Evolutionary conservation across 92 coral and sea anemone species (phyloP), one percentile per base, ranked within the genome.

Genomic region (Porites evermanni): DNA sequence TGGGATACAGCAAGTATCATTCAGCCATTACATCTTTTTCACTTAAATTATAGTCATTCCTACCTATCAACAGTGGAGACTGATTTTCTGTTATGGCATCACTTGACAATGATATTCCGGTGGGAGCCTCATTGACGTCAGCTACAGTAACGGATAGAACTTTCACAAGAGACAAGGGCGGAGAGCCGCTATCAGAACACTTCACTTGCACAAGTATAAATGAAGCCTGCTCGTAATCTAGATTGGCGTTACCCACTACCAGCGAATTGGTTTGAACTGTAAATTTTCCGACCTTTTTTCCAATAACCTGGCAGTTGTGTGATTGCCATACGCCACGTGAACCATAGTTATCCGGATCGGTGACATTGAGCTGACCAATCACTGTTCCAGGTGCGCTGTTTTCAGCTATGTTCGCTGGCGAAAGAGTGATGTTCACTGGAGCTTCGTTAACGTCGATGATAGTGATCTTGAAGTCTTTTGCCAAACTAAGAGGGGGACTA

Each of bases 401-500:
- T 89, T 97, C 99, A 12, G 67, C 60, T 73, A 97, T 89, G 74
- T 68, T 88, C 18, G 72, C 54, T 53, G 88, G 89, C 12, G 93
- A 78, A 38, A 97, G 87, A 11, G 85, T 84, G n/a, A 97, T 88
- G 29, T 89, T 83, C 11, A 84, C 88, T 19, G 99, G 99, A n/a
- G 93, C 90, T 85, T 97, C 99, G 79, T 97, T 97, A 6, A 93
- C 88, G 80, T 96, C 98, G 13, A 82, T 83, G 32, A 96, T 89
- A 21, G n/a, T 69, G 32, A 96, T 88, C 38, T 76, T 70, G 70
- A 94, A 94, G 72, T 52, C 64, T 60, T 86, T 87, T 51, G 85
- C 74, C 26, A 88, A 1, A 14, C 79, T 70, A 11, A 85, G 91
- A 12, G 88, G 78, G 12, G 98, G 98, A 1, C 83, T 18, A 11